Evolutionary conservation across 2,888 invertebrate genomes (phyloP), one percentile per base, ranked within the genome.

Genomic region (Cosmia pyralina): DNA sequence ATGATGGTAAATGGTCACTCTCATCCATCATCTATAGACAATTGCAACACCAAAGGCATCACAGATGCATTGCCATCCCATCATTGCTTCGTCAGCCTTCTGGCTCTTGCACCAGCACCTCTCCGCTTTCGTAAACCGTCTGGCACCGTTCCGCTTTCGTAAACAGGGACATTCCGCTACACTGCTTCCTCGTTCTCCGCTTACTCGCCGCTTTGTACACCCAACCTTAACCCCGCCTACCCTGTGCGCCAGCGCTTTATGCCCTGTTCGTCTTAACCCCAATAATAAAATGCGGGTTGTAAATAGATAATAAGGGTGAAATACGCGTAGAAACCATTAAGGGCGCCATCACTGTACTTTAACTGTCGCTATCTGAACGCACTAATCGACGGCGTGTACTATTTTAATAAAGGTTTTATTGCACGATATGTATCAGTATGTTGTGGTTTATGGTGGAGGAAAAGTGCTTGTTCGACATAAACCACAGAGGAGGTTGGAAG

Each of bases 211-310:
- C 10, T 28, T 5, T 50, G 2, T 1, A 38, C 5, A 38, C 0
- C 5, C 41, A 60, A 1, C 55, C 71, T 75, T 87, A 88, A 90
- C 92, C 90, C 91, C 94, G 93, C 95, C 95, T 86, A 90, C 84
- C 87, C 89, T 81, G 85, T 90, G 89, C 90, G 90, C 88, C 84
- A 89, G 91, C 90, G 88, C 91, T 92, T 94, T 93, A 93, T 92
- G 86, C 89, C 89, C 89, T 90, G 90, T 90, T 90, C 89, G 78
- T 94, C 94, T 95, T 96, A 96, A 96, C 96, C 96, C 95, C 95
- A 95, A 96, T 96, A 96, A 96, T 96, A 96, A 96, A 96, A 96
- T 96, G 96, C 91, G 92, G 94, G 95, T 92, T 92, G 95, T 96
- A 96, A 96, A 96, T 95, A 96, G 94, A 96, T 96, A 96, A 96